A percentile compares a stretch with the other conserved stretches of the same genome.
Evolutionary conservation across 2,888 invertebrate species (phyloP).

Genomic region (Toxonevra muliebris): DNA sequence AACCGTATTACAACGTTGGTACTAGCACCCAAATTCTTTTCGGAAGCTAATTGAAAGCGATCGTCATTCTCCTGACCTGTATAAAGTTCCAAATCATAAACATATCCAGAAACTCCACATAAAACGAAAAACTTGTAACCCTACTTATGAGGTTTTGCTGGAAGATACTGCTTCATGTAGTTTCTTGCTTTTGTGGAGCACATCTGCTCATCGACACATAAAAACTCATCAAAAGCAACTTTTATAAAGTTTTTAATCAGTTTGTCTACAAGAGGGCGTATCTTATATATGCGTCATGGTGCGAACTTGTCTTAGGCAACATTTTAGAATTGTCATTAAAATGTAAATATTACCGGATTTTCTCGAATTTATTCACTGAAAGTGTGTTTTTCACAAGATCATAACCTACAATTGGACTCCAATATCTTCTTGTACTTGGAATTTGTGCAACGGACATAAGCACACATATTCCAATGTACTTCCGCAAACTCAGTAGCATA

Average conservation of each 20-base stretch:
- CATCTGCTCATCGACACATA: constrained; percentile 40
- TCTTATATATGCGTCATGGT: constrained; percentile 37
- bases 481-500: too few relatives aligned
- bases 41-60: too few relatives aligned
- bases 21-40: too few relatives aligned
- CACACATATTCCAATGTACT: too few relatives aligned
- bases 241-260: constrained; percentile 28
- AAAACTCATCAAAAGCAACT: constrained; percentile 34
- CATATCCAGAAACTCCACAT: constrained; percentile 42
- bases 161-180: constrained; percentile 44
- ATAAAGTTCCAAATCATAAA: constrained; percentile 39
- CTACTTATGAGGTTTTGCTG: constrained; percentile 44
- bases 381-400: too few relatives aligned
- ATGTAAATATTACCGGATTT: neutral
- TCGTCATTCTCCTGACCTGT: constrained; percentile 34
- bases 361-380: constrained; percentile 2
- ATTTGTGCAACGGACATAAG: too few relatives aligned
- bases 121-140: constrained; percentile 43
- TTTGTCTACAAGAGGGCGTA: constrained; percentile 32
- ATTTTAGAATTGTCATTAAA: constrained; percentile 8
- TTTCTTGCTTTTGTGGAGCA: constrained; percentile 37
- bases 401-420: too few relatives aligned
- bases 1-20: too few relatives aligned
- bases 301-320: neutral
- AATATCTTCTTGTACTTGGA: too few relatives aligned